Evolutionary conservation across 2,888 invertebrate genomes (phyloP), one percentile per base, ranked within the genome.

Genomic region (Drosophila borealis): DNA sequence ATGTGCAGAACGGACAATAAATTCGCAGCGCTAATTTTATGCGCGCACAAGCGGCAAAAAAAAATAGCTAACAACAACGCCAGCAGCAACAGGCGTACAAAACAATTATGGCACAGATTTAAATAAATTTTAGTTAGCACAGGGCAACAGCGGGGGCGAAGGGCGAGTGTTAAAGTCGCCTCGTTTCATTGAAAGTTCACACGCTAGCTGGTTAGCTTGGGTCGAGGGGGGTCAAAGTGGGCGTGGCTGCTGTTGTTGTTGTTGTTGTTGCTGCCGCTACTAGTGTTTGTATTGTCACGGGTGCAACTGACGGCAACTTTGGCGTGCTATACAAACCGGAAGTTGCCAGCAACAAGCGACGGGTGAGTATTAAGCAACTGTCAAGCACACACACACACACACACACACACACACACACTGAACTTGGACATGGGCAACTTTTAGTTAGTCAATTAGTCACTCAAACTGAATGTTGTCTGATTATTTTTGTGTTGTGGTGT

Each of bases 71-170:
- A 53, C 51, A 49, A 37, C 33, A 54, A 25, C 41, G 62, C 21
- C 53, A 64, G 61, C 55, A 50, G 80, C 80, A 84, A 80, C 75
- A 87, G 75, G 87, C 84, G 54, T 42, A 73, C 72, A 76, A 72
- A 83, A 83, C 83, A 86, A 83, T 83, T 83, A 83, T 83, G 80
- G 83, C 76, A 68, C 62, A 76, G 83, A 83, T 83, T 83, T 86
- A 80, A 86, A 83, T 83, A 86, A 83, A 83, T 86, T 83, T 66
- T 56, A 74, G 78, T 71, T 78, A 46, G 70, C 49, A 42, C n/a
- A 42, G 13, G 45, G 44, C 39, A 44, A 25, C 49, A 49, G 57
- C 55, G 67, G 41, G 44, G 44, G 11, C 8, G 65, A 34, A 56
- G 66, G 53, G 68, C 49, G 34, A 17, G 74, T 63, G 55, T 59